Conservation (phyloP, 1,140 invertebrate species). For the Nixonia krombeini region DNA sequence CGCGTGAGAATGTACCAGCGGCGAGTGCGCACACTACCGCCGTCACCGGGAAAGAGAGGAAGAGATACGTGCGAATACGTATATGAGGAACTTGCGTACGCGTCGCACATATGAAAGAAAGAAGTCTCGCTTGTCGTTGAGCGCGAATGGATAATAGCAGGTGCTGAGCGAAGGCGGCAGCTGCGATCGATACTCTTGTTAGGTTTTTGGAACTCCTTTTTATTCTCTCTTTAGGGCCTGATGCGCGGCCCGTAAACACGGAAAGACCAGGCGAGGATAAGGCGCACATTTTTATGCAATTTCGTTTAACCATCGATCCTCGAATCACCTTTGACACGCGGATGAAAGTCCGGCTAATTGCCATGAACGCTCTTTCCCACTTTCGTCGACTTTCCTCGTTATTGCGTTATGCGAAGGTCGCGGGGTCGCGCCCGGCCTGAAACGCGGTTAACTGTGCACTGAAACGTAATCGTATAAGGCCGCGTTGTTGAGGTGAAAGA, state of each 20-base stretch:
- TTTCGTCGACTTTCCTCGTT: background rate
- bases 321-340: background rate
- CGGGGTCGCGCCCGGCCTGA: no score
- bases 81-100: constrained; percentile 28
- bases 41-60: no score
- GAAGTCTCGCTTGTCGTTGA: constrained; percentile 57
- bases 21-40: background rate
- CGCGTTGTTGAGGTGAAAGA: no score
- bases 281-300: background rate
- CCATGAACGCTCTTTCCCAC: background rate
- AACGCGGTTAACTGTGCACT: no score
- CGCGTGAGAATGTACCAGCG: constrained; percentile 29
- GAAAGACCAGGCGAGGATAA: background rate
- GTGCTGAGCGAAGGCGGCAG: constrained; percentile 65
- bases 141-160: constrained; percentile 66
- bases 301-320: background rate
- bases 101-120: constrained; percentile 51
- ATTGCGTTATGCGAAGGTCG: background rate
- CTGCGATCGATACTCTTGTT: constrained; percentile 66
- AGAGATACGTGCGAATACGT: constrained; percentile 22
- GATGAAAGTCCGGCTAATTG: background rate
- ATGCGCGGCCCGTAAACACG: constrained; percentile 2
- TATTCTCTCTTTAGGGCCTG: constrained; percentile 4
- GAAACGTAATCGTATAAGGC: no score
- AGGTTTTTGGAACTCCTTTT: constrained; percentile 57